phyloP scores from a whole-genome alignment of 2,888 invertebrate genomes.

The Tridacna gigas region DNA sequence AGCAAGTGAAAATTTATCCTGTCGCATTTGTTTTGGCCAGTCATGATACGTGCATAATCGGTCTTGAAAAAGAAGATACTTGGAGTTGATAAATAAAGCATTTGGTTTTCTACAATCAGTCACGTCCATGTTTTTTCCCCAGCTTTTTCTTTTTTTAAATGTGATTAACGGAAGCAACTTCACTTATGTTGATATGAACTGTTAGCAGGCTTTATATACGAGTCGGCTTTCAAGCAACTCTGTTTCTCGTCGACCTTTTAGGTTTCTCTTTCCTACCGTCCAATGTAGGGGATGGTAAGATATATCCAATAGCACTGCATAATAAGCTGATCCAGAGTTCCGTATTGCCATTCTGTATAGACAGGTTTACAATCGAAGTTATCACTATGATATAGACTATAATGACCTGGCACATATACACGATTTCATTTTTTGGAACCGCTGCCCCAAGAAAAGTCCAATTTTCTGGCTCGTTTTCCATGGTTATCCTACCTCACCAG shows the following conservation, averaged over 20 bases:
- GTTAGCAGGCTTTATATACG: too few species aligned
- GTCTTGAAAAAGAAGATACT: constrained; percentile 1
- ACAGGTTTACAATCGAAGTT: constrained; percentile 44
- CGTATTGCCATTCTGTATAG: constrained; percentile 34
- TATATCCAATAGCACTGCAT: constrained; percentile 38
- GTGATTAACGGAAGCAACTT: constrained; percentile 5
- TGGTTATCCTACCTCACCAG: neutral
- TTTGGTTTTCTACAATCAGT: neutral
- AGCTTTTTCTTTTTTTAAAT: neutral
- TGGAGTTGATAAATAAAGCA: neutral
- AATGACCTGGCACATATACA: constrained; percentile 53
- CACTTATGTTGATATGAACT: too few species aligned
- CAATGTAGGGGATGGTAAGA: constrained; percentile 25
- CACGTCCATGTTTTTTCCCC: constrained; percentile 1
- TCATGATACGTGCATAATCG: neutral
- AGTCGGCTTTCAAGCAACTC: neutral
- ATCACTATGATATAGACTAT: constrained; percentile 43
- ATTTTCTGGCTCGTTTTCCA: constrained; percentile 19
- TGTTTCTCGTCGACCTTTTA: neutral
- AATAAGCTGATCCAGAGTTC: constrained; percentile 41
- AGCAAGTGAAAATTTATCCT: constrained; percentile 3
- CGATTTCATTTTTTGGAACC: constrained; percentile 47
- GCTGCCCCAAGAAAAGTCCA: constrained; percentile 42
- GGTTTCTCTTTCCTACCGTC: neutral
- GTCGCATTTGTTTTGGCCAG: constrained; percentile 18